Evolutionary conservation across 2,113 vertebrate species (phyloP), one percentile per base, ranked within the genome.

Genomic region (Psittacus erithacus): DNA sequence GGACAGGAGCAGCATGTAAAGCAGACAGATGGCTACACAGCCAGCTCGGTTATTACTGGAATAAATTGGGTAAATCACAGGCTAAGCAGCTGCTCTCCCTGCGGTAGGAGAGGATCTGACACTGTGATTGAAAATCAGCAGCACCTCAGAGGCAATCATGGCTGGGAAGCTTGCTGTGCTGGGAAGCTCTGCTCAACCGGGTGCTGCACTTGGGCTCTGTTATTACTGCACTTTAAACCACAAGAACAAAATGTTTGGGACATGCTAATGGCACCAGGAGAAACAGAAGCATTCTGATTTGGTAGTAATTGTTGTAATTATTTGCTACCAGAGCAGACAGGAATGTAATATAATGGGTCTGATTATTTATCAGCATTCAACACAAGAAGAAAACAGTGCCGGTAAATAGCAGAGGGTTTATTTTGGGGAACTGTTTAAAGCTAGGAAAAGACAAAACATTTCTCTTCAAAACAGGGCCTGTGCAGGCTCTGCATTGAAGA

Each of bases 161-260:
- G 60, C 86, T 57, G 83, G 94, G 90, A 93, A 87, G 83, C 94
- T 93, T 60, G 96, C 81, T 82, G 89, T 79, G 93, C 67, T 75
- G 95, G 90, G 92, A 91, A 93, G 90, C 79, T 50, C 85, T 2
- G 0, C 57, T 89, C 93, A 55, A 8, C 25, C 0, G 31, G 57
- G 75, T 49, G 59, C 23, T 94, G 86, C 65, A 41, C 85, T 95
- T 60, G 44, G 90, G 65, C 85, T 67, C 1, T 70, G 78, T 75
- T 71, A 91, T 92, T 97, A 94, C 62, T 92, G 90, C 73, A 84
- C 86, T 73, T 95, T 78, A 82, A 94, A 92, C 75, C 79, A 70
- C 76, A 57, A 92, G 96, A 93, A 97, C 97, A 96, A 94, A 95
- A 92, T 96, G 95, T 96, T 76, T 97, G 78, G 91, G 93, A 96